These are phyloP conservation scores for Paralvinella palmiformis DNA, from an alignment of 1,140 invertebrate species.

Conservation along the genomic window DNA sequence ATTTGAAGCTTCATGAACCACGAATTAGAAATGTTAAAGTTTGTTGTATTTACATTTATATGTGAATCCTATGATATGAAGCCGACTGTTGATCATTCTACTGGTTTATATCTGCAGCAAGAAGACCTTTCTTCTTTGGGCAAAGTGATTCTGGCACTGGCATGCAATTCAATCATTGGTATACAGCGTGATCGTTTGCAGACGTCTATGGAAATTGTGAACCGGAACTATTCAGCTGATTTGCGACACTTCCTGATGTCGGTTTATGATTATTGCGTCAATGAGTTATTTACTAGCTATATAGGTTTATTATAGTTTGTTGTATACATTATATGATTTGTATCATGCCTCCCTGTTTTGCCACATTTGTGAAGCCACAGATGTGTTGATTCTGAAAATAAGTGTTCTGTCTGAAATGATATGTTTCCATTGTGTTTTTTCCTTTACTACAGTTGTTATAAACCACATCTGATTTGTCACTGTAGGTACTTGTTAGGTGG, in stretches of 20 bases:
- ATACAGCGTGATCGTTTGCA: conserved; percentile 72
- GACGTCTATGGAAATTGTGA: conserved; percentile 80
- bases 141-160: conserved; percentile 82
- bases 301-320: conserved; percentile 60
- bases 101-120: conserved; percentile 55
- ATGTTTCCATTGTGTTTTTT: too few species aligned
- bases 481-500: conserved; percentile 66
- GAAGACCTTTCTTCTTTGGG: conserved; percentile 88
- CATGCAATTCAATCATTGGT: conserved; percentile 81
- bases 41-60: too few species aligned
- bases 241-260: conserved; percentile 90
- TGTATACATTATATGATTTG: conserved; percentile 96
- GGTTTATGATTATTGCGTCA: conserved; percentile 42
- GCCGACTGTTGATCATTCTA: conserved; percentile 26
- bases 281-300: conserved; percentile 62
- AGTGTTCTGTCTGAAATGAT: too few species aligned
- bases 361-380: too few species aligned
- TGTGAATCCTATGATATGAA: too few species aligned
- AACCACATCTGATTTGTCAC: conserved; percentile 11
- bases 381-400: too few species aligned
- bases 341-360: conserved; percentile 96
- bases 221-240: conserved; percentile 81
- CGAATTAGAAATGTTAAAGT: too few species aligned
- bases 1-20: too few species aligned
- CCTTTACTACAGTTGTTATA: too few species aligned